Evolutionary conservation across 2,888 invertebrate species (phyloP).

Genomic region (Phragmatobia fuliginosa): DNA sequence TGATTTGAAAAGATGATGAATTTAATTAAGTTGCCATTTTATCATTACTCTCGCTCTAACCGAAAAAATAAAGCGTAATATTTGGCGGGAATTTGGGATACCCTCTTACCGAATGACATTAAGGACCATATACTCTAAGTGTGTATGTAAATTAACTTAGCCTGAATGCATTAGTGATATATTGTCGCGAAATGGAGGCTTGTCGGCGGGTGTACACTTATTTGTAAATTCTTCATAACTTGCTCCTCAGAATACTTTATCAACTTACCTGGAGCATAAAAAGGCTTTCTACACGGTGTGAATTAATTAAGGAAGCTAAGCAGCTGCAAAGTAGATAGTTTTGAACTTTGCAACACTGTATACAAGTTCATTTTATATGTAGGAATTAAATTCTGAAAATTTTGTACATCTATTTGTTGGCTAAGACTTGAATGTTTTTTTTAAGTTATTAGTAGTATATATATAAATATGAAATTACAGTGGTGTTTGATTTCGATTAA

Average conservation of each 20-base stretch:
- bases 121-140: neutral
- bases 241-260: slow-evolving; percentile 49
- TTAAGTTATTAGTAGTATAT: neutral
- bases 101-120: neutral
- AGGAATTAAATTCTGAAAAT: neutral
- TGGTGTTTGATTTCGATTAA: neutral
- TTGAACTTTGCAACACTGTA: slow-evolving; percentile 19
- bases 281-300: slow-evolving; percentile 16
- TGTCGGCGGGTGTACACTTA: slow-evolving; percentile 30
- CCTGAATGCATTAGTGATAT: slow-evolving; percentile 21
- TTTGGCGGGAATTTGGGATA: neutral
- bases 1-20: no score
- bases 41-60: neutral
- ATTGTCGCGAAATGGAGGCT: slow-evolving; percentile 16
- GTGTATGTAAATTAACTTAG: slow-evolving; percentile 7
- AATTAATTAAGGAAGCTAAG: slow-evolving; percentile 34
- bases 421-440: no score
- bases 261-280: slow-evolving; percentile 48
- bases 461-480: no score
- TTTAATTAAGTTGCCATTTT: neutral
- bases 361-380: neutral
- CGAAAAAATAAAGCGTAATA: neutral
- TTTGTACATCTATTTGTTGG: neutral
- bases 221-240: slow-evolving; percentile 52
- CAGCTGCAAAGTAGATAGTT: slow-evolving; percentile 26